phyloP scores from a whole-genome alignment of 2,113 vertebrate genomes.

The Rhabdornis inornatus region DNA sequence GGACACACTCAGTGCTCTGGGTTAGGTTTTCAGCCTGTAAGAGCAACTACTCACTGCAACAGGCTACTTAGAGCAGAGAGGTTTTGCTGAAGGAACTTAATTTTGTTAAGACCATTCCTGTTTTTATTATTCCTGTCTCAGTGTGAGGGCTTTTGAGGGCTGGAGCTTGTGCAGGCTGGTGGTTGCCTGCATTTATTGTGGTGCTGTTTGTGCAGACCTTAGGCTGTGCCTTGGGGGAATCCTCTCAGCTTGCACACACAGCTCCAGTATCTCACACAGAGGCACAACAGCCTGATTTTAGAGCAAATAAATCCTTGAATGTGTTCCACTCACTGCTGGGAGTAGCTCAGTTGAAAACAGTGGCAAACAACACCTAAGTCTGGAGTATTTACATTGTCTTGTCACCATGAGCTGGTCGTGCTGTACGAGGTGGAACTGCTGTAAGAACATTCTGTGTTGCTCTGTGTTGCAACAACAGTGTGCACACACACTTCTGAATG shows the following conservation, averaged over 20 bases:
- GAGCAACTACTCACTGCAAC: not conserved
- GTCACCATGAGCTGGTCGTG: accelerated
- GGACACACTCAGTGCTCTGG: not conserved
- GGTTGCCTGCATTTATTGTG: not conserved
- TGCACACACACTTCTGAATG: accelerated
- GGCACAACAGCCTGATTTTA: not conserved
- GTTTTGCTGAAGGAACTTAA: not conserved
- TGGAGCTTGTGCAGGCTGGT: accelerated
- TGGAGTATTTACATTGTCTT: not conserved
- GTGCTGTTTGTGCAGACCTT: not conserved
- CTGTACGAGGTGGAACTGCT: accelerated
- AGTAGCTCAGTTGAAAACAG: not conserved
- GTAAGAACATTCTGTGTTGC: accelerated
- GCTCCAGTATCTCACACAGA: not conserved
- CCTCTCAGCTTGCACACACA: not conserved
- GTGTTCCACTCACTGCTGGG: not conserved
- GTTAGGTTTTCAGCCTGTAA: not conserved
- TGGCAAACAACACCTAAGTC: accelerated
- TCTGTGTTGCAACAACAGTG: accelerated
- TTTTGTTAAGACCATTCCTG: not conserved
- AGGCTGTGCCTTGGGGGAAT: not conserved
- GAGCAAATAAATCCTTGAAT: not conserved
- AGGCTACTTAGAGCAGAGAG: not conserved
- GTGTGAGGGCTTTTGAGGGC: not conserved
- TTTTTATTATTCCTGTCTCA: not conserved